Base-by-base conservation (phyloP, 1,140 invertebrate genomes). In the Drosophila santomea region DNA sequence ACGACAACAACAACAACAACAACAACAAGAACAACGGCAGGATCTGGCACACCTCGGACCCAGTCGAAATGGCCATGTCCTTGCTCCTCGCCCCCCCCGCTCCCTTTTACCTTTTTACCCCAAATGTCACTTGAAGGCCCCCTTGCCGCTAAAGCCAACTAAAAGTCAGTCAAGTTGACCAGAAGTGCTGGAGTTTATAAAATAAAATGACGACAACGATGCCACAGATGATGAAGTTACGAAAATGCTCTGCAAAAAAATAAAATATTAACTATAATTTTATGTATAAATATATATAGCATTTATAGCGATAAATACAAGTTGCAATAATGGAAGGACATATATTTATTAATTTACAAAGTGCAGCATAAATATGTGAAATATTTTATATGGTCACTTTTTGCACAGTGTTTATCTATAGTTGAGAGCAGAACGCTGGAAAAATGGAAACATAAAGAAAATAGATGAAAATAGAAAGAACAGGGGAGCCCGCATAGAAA, bases 91-190 rank as follows among this genome's bases (percentile, higher is more conserved):
- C 17, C 17, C 17, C 17, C 17, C 17, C 17, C 17, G 17, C 17
- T 17, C 38, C 23, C 32, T 39, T 50, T 50, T 35, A 17, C 25
- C 50, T 36, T 12, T 15, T 36, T 17, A 32, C 50, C n/a, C n/a
- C 10, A 38, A 56, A 38, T 56, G 54, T 56, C 54, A 39, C 44
- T 48, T 25, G 17, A 23, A 15, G 57, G 20, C 15, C 15, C 60
- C 20, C 61, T 10, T 12, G 20, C 15, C 58, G 61, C 47, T 25
- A 36, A 66, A 52, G 64, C 73, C 78, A 83, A 84, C 84, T 83
- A 73, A 89, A 88, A 89, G 84, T 89, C 84, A 89, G 80, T 89
- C 84, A 89, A 89, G 84, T 89, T 89, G 84, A 84, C 84, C 84
- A 89, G 77, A 82, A 85, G 83, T 86, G 83, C 75, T 72, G 69